Conservation (phyloP, 2,888 invertebrate species). For the Pristionchus fissidentatus region DNA sequence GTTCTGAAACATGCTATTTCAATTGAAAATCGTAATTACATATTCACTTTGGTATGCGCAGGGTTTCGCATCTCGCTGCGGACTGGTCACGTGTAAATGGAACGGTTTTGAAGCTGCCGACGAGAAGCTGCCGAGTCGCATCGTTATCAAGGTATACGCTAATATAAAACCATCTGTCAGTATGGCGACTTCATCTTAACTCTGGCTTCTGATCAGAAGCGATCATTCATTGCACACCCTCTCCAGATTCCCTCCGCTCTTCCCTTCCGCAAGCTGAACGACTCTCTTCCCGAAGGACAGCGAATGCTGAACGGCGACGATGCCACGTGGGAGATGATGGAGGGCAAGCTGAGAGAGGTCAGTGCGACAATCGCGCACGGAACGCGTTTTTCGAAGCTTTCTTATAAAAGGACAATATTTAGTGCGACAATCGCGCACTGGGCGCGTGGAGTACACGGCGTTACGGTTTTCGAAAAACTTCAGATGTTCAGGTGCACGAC, state of each 20-base stretch:
- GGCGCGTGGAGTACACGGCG: too few relatives aligned
- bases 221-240: too few relatives aligned
- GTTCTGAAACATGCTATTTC: background rate
- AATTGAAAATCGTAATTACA: background rate
- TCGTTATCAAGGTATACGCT: background rate
- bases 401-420: too few relatives aligned
- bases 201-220: background rate
- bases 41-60: background rate
- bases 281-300: background rate
- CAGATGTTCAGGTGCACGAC: background rate
- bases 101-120: background rate
- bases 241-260: slow-evolving; percentile 1
- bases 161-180: background rate
- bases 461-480: background rate
- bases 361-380: background rate
- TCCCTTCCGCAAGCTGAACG: background rate
- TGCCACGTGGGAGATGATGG: slow-evolving; percentile 1
- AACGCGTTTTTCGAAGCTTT: background rate
- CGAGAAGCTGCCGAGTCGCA: background rate
- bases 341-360: background rate
- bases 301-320: background rate
- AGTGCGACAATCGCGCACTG: too few relatives aligned
- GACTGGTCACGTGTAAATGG: background rate
- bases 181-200: background rate
- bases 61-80: background rate